Conservation (phyloP, 2,888 invertebrate genomes). For the Anodontia alba region DNA sequence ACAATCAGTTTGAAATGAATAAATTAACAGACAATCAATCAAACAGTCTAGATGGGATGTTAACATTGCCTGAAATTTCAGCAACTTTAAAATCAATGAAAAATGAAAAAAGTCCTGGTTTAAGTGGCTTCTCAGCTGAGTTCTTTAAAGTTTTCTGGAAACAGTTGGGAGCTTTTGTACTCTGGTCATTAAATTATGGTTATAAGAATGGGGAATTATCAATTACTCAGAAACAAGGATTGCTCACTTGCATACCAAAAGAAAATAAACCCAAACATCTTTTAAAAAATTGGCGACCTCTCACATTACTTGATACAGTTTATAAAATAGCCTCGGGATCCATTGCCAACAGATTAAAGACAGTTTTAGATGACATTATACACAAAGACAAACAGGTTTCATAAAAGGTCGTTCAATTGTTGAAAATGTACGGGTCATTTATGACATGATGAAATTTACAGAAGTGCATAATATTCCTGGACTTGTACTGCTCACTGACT, state of each 20-base stretch:
- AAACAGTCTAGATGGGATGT: background rate
- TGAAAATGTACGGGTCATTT: too few species aligned
- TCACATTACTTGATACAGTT: background rate
- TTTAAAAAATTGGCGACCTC: background rate
- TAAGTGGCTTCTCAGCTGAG: constrained; percentile 1
- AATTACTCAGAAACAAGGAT: constrained; percentile 7
- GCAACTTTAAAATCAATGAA: constrained; percentile 14
- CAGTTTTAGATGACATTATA: too few species aligned
- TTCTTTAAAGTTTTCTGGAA: constrained; percentile 25
- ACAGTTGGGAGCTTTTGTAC: constrained; percentile 3
- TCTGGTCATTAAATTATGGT: constrained; percentile 1
- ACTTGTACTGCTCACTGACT: too few species aligned
- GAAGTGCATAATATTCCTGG: too few species aligned
- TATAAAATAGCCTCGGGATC: background rate
- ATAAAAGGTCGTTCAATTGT: too few species aligned
- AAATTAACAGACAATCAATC: background rate
- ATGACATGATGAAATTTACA: too few species aligned
- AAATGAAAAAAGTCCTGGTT: constrained; percentile 15
- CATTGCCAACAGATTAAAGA: too few species aligned
- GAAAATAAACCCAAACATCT: background rate
- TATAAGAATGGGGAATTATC: background rate
- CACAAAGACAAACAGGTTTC: too few species aligned
- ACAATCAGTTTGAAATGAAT: constrained; percentile 5
- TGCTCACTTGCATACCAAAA: constrained; percentile 1
- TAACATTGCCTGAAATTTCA: constrained; percentile 1